Conservation (phyloP, 2,797 vertebrate species). For the Phalanger gymnotis region DNA sequence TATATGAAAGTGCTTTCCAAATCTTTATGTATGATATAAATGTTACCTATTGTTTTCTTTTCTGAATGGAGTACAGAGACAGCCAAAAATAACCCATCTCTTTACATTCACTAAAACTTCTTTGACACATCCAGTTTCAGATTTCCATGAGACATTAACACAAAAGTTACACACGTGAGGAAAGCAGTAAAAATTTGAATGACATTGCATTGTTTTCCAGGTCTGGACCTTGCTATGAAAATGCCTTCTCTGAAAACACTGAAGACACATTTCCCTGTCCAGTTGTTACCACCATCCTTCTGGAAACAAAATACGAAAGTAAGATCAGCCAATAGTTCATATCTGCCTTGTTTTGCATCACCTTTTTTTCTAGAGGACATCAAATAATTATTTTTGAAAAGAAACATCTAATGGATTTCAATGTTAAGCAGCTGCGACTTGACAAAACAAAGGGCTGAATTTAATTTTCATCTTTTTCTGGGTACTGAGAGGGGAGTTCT, state of each 20-base stretch:
- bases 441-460: too few relatives aligned
- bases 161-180: not conserved
- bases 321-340: not conserved
- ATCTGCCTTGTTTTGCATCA: not conserved
- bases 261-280: conserved; percentile 75
- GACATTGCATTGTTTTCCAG: conserved; percentile 67
- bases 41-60: too few relatives aligned
- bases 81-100: too few relatives aligned
- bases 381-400: not conserved
- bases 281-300: conserved; percentile 77
- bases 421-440: too few relatives aligned
- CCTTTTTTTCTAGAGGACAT: not conserved
- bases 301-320: conserved; percentile 77
- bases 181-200: conserved; percentile 23
- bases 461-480: not conserved
- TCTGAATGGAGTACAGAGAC: too few relatives aligned
- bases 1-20: too few relatives aligned
- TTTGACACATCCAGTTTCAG: too few relatives aligned
- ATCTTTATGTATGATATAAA: too few relatives aligned
- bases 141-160: not conserved
- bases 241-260: conserved; percentile 75
- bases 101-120: not conserved
- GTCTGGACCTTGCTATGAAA: conserved; percentile 79
- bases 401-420: not conserved
- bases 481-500: too few relatives aligned